Evolutionary conservation across 2,113 vertebrate species (phyloP), one percentile per base, ranked within the genome.

Genomic region (Paedocypris sp.): DNA sequence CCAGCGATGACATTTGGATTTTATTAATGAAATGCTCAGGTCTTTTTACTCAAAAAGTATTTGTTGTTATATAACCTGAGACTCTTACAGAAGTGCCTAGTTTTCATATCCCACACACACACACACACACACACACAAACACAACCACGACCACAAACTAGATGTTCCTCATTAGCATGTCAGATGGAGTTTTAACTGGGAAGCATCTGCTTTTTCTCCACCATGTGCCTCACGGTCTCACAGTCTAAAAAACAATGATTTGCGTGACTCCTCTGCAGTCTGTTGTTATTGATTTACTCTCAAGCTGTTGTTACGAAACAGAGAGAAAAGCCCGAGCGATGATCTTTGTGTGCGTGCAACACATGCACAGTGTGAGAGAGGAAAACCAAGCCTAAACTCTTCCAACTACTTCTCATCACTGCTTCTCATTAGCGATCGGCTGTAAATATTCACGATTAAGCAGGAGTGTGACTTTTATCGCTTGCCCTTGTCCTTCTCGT

Each of bases 281-380:
- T 60, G 28, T 60, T 56, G 51, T 71, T 60, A 58, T 63, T 41
- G 48, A 67, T 59, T 54, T 43, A 35, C 33, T 63, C 35, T 51
- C 11, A 47, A 20, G 41, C 32, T 25, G 32, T 29, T 25, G 18
- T 58, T 54, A 22, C 26, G 41, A 67, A 53, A 28, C 23, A 33
- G 11, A 41, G 22, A 45, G 3, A 12, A 22, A 28, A 26, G 15
- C 38, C 32, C 35, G 16, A 56, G 47, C 11, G 5, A 48, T 13
- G 25, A 31, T 6, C n/a, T n/a, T n/a, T n/a, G n/a, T n/a, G n/a
- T n/a, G n/a, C n/a, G n/a, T n/a, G n/a, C n/a, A n/a, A n/a, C n/a
- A n/a, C n/a, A n/a, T n/a, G n/a, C n/a, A n/a, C n/a, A n/a, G n/a
- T n/a, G n/a, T 13, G 28, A 47, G 3, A 18, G 36, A 13, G 42